A percentile compares a stretch with the other conserved stretches of the same genome.
Evolutionary conservation across 2,797 vertebrate genomes (phyloP).

Genomic region (Lacerta bilineata): DNA sequence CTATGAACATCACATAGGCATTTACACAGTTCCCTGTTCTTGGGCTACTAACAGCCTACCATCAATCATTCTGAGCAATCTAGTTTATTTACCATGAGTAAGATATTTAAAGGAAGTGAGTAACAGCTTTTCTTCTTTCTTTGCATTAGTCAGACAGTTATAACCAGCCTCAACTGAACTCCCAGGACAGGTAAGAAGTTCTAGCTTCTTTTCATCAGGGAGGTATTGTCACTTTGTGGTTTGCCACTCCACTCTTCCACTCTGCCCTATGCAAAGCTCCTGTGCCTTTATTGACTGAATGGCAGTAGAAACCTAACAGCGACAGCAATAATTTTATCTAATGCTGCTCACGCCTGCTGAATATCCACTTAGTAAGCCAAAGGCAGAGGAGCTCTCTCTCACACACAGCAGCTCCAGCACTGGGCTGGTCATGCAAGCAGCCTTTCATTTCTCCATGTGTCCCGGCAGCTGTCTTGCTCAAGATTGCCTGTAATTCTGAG

Average conservation of each 20-base stretch:
- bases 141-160: accelerated
- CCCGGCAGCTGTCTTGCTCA: background rate
- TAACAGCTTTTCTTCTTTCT: background rate
- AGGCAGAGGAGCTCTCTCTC: background rate
- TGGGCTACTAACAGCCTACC: conserved; percentile 21
- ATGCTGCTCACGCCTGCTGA: background rate
- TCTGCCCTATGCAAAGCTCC: background rate
- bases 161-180: background rate
- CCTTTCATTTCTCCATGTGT: background rate
- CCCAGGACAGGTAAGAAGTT: conserved; percentile 11
- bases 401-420: background rate
- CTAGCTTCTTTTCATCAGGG: background rate
- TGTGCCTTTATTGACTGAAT: background rate
- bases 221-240: background rate
- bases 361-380: background rate
- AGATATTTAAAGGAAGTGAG: conserved; percentile 42
- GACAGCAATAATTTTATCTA: background rate
- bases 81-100: accelerated
- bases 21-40: conserved; percentile 30
- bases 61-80: conserved; percentile 9
- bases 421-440: background rate
- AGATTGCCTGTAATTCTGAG: background rate
- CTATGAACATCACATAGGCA: background rate
- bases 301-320: background rate
- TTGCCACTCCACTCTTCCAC: background rate